phyloP scores from a whole-genome alignment of 2,113 vertebrate species.

The Saccopteryx bilineata region DNA sequence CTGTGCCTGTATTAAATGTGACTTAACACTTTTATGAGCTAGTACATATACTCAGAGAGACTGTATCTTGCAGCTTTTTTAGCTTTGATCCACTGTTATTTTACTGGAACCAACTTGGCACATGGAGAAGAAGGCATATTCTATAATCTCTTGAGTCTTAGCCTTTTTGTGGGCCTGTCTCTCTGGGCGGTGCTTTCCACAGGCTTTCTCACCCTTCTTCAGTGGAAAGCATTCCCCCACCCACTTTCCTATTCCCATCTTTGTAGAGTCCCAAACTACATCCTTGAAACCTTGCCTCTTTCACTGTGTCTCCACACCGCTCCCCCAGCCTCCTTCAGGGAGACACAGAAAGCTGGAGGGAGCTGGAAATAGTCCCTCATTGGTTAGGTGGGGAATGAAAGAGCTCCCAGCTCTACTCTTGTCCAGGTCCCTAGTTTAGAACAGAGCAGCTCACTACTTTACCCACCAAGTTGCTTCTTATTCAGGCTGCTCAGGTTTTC shows the following conservation, averaged over 20 bases:
- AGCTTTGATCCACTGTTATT: background rate
- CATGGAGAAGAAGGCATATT: background rate
- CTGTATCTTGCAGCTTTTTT: background rate
- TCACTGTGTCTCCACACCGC: background rate
- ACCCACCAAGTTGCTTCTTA: accelerated
- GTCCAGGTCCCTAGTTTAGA: background rate
- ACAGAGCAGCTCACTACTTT: background rate
- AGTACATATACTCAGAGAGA: background rate
- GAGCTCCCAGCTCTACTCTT: background rate
- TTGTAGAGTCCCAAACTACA: background rate
- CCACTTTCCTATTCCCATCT: background rate
- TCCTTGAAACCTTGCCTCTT: background rate
- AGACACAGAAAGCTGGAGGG: background rate
- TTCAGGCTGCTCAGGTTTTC: background rate
- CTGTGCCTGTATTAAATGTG: background rate
- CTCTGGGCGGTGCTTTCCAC: background rate
- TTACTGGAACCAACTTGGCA: background rate
- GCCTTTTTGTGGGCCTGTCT: background rate
- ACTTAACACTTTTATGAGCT: background rate
- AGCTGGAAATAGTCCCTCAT: background rate
- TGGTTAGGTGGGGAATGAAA: background rate
- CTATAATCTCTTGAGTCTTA: background rate
- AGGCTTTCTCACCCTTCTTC: too few relatives aligned
- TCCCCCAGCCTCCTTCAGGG: background rate
- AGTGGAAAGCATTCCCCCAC: too few relatives aligned